Evolutionary conservation across 2,888 invertebrate genomes (phyloP), one percentile per base, ranked within the genome.

Genomic region (Andrena bucephala): DNA sequence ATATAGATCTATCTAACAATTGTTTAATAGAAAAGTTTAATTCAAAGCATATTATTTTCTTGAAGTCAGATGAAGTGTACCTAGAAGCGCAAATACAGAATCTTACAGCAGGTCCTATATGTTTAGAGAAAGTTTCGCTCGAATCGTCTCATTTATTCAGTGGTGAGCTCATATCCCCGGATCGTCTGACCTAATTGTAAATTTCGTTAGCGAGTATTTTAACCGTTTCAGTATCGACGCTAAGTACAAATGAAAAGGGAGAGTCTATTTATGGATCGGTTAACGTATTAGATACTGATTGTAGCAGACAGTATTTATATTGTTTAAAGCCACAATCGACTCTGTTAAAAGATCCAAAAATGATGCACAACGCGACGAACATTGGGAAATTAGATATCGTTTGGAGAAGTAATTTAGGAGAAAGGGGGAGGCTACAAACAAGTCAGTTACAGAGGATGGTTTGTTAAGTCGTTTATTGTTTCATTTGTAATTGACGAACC

Each of bases 301-400:
- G 98, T 90, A 97, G 98, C 87, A 97, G 99, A 73, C 99, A 99
- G 93, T 99, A 98, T 94, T 95, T 99, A 4, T 99, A 99, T 94
- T 98, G 98, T 91, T 95, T 99, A 67, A 96, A 97, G 70, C 98
- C 98, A 4, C 96, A 96, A 92, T 96, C 96, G 69, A 97, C 96
- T 92, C 95, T 97, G 83, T 95, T 96, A 13, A 96, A 96, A 73
- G 97, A 98, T 94, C 96, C 97, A 20, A 97, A 97, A 91, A 95
- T 97, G 77, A 95, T 98, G 84, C 96, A 97, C 87, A 96, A 97
- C 82, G 97, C 97, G 13, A 98, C 97, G 71, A 97, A 97, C 92
- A 97, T 99, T 90, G 99, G 99, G 2, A 99, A 99, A 94, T 95
- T 99, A 73, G 99, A 99, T 94, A 99, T 99, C 92, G 97, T 99